These are phyloP conservation scores for Myotis myotis DNA, from an alignment of 2,797 vertebrate genomes.

Conservation along the genomic window DNA sequence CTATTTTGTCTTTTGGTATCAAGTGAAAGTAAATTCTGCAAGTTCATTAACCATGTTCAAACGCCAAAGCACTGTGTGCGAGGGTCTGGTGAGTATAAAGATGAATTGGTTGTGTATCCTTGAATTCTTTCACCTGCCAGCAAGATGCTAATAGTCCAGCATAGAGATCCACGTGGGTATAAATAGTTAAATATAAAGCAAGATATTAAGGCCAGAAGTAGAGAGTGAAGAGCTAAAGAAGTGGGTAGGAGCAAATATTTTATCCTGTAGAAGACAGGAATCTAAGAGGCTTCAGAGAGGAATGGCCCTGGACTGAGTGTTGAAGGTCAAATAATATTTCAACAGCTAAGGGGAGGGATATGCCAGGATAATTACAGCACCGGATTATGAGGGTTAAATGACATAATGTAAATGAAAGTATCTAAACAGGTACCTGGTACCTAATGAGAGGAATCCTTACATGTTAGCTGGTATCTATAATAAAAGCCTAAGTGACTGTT, in stretches of 20 bases:
- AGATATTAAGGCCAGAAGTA: neutral
- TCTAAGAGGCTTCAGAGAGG: neutral
- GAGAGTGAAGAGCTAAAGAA: conserved; percentile 29
- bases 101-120: neutral
- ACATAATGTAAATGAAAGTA: neutral
- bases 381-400: conserved; percentile 1
- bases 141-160: neutral
- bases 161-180: neutral
- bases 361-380: neutral
- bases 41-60: neutral
- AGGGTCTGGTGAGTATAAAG: neutral
- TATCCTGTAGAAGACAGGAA: neutral
- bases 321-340: neutral
- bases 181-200: neutral
- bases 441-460: neutral
- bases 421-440: neutral
- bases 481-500: too few relatives aligned
- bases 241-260: neutral
- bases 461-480: neutral
- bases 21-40: neutral
- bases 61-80: neutral
- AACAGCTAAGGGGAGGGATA: neutral
- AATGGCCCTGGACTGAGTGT: neutral
- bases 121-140: neutral
- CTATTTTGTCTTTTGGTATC: neutral